Base-by-base conservation (phyloP, 2,888 invertebrate genomes). In the Ceratothoa steindachneri region DNA sequence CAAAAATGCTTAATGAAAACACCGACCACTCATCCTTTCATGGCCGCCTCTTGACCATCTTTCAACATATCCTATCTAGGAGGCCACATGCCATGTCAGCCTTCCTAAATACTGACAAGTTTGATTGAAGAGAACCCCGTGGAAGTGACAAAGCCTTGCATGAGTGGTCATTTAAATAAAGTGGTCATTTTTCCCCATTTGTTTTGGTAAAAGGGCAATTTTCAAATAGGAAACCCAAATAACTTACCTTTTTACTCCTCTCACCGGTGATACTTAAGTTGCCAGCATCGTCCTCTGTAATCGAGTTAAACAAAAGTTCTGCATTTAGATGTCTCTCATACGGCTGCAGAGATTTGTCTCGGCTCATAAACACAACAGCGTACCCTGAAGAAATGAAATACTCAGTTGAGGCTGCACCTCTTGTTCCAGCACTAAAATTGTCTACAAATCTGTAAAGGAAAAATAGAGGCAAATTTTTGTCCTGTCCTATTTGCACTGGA, bases 381-480 rank as follows among this genome's bases (percentile, higher is more conserved):
- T 79, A 79, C 5, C 75, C 86, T 29, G 83, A 81, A 24, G 84
- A 81, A 53, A 98, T 87, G 86, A 99, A 98, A 84, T 96, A 93
- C 87, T 99, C 99, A 0, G 97, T 91, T 0, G 97, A 97, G 0
- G 94, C 90, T 0, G 98, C 90, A 27, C 99, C 99, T 80, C 98
- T 88, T 0, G 92, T 95, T 65, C 99, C 99, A 22, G 95, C 93
- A 84, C 97, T 98, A 85, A 99, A 99, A 87, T 99, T 99, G 85
- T 99, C 99, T 72, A 99, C 95, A 85, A 94, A 99, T 69, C 99
- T 89, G 0, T 99, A 66, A 66, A 27, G 27, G 69, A 75, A 52
- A 55, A 19, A 19, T 15, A 55, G 7, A 55, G 19, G 7, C 7
- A 41, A 9, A 41, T 41, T 41, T 41, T 41, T 9, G 15, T 41